Evolutionary conservation across 1,140 invertebrate species (phyloP), one percentile per base, ranked within the genome.

Genomic region (Nylanderia fulva): DNA sequence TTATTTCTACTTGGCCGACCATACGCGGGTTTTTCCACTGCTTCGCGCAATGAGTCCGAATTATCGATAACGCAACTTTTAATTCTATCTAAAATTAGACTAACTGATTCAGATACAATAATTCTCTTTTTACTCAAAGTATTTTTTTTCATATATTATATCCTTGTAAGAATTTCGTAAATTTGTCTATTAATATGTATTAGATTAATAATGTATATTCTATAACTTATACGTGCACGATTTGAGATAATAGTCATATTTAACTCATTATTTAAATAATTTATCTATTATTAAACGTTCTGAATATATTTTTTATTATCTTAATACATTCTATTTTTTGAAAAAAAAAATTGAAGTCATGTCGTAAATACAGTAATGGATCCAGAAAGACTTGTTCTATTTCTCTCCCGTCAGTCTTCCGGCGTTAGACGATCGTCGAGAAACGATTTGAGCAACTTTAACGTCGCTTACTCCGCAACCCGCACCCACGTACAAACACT

Each of bases 361-460:
- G 45, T 9, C 9, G 15, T 18, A 5, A n/a, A 48, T 58, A 68
- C 60, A 68, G 8, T 54, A 66, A 79, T 52, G n/a, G 2, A n/a
- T n/a, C n/a, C n/a, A n/a, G 24, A 64, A 77, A 68, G 0, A 27
- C 5, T n/a, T 29, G 29, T 85, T 29, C 36, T 45, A 27, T 24
- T 76, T 74, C 60, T 75, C 75, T 75, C 52, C 4, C 58, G 11
- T 92, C 91, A 89, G 91, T 92, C 92, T 93, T 93, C 92, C 88
- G 48, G 82, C 64, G 61, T 86, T 88, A 83, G 84, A 72, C 86
- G 88, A 89, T 93, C 89, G 88, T 93, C 87, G 89, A 61, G 90
- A 92, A 93, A 75, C 94, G 93, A 94, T 94, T 94, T 94, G 92
- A 93, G 91, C 93, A 93, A 94, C 85, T 94, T 93, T 91, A 93